Conservation (phyloP, 2,888 invertebrate species). For the Plebejus melissa region DNA sequence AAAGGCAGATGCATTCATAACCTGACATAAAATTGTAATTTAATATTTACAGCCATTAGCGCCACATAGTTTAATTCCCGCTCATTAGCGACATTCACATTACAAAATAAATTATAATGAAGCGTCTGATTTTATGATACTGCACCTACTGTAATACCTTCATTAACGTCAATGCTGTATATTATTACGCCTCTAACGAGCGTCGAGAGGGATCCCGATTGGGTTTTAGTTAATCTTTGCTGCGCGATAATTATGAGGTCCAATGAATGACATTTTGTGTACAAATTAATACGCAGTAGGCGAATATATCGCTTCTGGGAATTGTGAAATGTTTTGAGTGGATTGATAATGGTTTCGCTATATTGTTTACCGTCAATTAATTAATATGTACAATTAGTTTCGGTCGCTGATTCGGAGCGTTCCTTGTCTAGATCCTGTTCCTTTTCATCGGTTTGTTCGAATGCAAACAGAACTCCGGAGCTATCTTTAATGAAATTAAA, state of each 20-base stretch:
- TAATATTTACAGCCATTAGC: constrained; percentile 2
- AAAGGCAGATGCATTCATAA: not conserved
- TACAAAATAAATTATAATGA: constrained; percentile 26
- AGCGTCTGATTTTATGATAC: constrained; percentile 24
- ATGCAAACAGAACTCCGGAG: not conserved
- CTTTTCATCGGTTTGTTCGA: not conserved
- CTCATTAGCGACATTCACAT: constrained; percentile 26
- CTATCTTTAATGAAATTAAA: constrained; percentile 6
- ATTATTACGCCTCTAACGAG: constrained; percentile 22
- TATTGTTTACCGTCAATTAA: constrained; percentile 1
- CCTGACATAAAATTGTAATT: constrained; percentile 1
- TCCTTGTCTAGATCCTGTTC: not conserved
- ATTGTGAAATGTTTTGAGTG: constrained; percentile 14
- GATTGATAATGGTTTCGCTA: not conserved
- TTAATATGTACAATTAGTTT: constrained; percentile 10
- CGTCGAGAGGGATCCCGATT: constrained; percentile 2
- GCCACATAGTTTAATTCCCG: constrained; percentile 10
- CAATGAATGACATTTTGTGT: constrained; percentile 18
- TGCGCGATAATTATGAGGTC: constrained; percentile 14
- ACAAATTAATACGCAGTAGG: constrained; percentile 1
- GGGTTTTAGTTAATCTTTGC: constrained; percentile 23
- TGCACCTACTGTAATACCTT: constrained; percentile 14
- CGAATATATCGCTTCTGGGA: constrained; percentile 12
- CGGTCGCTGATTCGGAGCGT: not conserved
- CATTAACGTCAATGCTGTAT: constrained; percentile 23